These are phyloP conservation scores for Odontothrips loti DNA, from an alignment of 2,888 invertebrate species.

Conservation along the genomic window DNA sequence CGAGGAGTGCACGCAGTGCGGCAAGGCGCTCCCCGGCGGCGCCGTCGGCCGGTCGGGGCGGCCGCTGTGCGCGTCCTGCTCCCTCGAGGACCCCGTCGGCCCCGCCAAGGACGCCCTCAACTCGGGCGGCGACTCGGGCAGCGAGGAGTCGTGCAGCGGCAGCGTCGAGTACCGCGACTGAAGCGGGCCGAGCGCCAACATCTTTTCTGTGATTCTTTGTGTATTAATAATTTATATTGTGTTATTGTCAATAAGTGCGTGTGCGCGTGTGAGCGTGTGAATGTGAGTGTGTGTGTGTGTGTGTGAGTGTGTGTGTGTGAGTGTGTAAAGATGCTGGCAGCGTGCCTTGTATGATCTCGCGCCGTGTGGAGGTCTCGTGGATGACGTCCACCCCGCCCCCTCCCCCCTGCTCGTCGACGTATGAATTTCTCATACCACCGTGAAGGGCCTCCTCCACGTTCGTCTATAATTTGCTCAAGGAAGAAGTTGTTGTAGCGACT, in stretches of 20 bases:
- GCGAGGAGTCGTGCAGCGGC: slow-evolving; percentile 38
- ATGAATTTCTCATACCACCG: no score
- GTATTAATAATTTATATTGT: slow-evolving; percentile 21
- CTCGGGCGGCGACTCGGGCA: slow-evolving; percentile 39
- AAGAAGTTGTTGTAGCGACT: background rate
- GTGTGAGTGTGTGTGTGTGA: background rate
- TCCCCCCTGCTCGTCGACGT: no score
- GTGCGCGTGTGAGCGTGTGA: background rate
- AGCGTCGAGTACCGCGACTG: slow-evolving; percentile 38
- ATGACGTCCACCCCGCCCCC: no score
- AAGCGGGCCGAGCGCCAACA: slow-evolving; percentile 37
- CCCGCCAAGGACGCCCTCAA: slow-evolving; percentile 36
- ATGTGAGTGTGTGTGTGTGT: background rate
- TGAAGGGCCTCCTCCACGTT: no score
- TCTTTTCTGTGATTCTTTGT: slow-evolving; percentile 23
- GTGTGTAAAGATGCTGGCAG: background rate
- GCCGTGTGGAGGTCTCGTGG: background rate
- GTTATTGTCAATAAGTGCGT: background rate
- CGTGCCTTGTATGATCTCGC: background rate
- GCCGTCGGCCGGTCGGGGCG: slow-evolving; percentile 40
- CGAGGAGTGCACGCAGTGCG: slow-evolving; percentile 57
- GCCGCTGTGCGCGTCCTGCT: slow-evolving; percentile 43
- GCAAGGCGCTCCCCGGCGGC: slow-evolving; percentile 52
- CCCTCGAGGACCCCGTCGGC: slow-evolving; percentile 38
- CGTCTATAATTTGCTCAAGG: background rate